Conservation (phyloP, 1,140 invertebrate genomes). For the Cyrtorhinus lividipennis region DNA sequence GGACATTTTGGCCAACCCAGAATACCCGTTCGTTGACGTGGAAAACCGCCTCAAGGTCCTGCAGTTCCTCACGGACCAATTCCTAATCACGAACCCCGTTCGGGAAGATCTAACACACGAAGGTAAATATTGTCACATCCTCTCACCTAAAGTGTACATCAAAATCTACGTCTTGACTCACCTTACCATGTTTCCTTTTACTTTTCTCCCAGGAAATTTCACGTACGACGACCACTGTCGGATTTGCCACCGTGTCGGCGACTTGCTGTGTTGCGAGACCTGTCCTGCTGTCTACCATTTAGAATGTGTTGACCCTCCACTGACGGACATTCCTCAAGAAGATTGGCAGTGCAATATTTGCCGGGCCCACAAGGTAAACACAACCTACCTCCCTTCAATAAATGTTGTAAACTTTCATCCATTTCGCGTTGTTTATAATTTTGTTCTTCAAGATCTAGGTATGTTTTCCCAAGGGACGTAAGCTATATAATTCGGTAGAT, state of each 20-base stretch:
- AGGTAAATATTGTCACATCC: conserved; percentile 47
- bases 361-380: conserved; percentile 65
- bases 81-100: conserved; percentile 82
- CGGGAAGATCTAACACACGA: conserved; percentile 86
- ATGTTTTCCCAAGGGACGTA: too few species aligned
- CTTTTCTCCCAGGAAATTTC: conserved; percentile 54
- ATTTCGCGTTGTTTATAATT: not conserved
- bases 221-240: conserved; percentile 92
- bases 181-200: not conserved
- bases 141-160: not conserved
- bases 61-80: conserved; percentile 83
- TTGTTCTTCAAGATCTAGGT: too few species aligned
- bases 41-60: conserved; percentile 73
- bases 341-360: conserved; percentile 94
- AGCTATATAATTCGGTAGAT: too few species aligned
- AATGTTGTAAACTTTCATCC: not conserved
- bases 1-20: conserved; percentile 48
- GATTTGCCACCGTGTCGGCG: conserved; percentile 85
- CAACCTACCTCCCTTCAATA: not conserved
- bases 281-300: conserved; percentile 94
- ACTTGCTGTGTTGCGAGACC: conserved; percentile 90
- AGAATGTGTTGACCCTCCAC: conserved; percentile 85
- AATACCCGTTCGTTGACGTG: conserved; percentile 78
- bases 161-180: not conserved
- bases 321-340: conserved; percentile 83